A percentile compares a stretch with the other conserved stretches of the same genome.
phyloP scores from a whole-genome alignment of 23 tunicate genomes.

The Halocynthia roretzi region DNA sequence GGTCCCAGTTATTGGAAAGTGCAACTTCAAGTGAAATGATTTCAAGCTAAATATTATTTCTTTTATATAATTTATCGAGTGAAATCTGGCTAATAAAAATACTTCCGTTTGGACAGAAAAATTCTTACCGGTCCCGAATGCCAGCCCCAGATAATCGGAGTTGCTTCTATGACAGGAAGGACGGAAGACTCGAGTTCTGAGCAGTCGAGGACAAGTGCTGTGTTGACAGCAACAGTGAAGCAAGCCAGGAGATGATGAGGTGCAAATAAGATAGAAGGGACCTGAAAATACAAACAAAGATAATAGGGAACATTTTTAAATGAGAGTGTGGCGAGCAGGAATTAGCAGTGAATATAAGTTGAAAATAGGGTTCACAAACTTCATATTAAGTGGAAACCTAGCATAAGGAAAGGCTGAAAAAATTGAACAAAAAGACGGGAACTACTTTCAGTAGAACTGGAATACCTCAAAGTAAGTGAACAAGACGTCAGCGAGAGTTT shows the following conservation, averaged over 20 bases:
- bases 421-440: too few relatives aligned
- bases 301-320: too few relatives aligned
- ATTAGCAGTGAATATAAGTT: neutral
- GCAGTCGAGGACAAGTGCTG: slow-evolving; percentile 76
- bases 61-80: too few relatives aligned
- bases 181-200: slow-evolving; percentile 50
- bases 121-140: slow-evolving; percentile 73
- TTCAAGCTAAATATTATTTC: too few relatives aligned
- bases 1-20: too few relatives aligned
- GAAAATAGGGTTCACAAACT: too few relatives aligned
- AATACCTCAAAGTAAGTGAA: slow-evolving; percentile 65
- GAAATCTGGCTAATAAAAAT: too few relatives aligned
- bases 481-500: slow-evolving; percentile 61
- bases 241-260: slow-evolving; percentile 76
- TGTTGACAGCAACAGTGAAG: slow-evolving; percentile 69
- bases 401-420: too few relatives aligned
- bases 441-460: neutral
- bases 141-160: slow-evolving; percentile 83
- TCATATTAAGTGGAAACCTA: too few relatives aligned
- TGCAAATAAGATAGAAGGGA: slow-evolving; percentile 73
- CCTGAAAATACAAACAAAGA: slow-evolving; percentile 31
- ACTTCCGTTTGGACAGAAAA: too few relatives aligned
- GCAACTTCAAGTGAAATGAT: too few relatives aligned
- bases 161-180: slow-evolving; percentile 75
- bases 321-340: neutral